Evolutionary conservation across 2,113 vertebrate species (phyloP), one percentile per base, ranked within the genome.

Genomic region (Ibidorhyncha struthersii): DNA sequence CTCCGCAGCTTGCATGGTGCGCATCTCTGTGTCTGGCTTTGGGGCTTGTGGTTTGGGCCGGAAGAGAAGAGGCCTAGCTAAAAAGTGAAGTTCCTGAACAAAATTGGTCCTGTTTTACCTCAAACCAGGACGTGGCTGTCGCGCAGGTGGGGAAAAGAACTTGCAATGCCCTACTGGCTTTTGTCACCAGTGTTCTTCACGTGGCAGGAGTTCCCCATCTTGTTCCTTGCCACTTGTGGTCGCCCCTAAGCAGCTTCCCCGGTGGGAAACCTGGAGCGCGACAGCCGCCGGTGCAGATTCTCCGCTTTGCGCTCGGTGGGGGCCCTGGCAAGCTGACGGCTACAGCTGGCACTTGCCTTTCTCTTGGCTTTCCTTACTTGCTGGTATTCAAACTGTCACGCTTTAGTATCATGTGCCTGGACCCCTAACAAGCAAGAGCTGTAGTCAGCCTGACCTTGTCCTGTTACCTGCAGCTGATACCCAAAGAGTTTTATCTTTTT

Each of bases 341-440:
- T 95, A 6, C 61, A 77, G 77, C 89, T 90, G 86, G 36, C 72
- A 61, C 66, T 89, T 90, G 82, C 41, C 63, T 77, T 88, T 83
- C 74, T 78, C 45, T 61, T 67, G 89, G 40, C 76, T 92, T 49
- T 77, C 40, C 41, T 53, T 53, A 21, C 49, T 70, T 86, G 45
- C 45, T 89, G n/a, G 17, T 49, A 20, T 52, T 76, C 56, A 85
- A 29, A 58, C 30, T 62, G 50, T 85, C 1, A 0, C 22, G 52
- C 43, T 73, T 58, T 70, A 43, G 30, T 63, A 16, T 61, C 1
- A 1, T 71, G 59, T 66, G 32, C 45, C 59, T 53, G 34, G 52
- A 58, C 73, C 76, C 10, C 47, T 36, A 43, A 41, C 41, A 69
- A 58, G 36, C 11, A 66, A 66, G 74, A 86, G 26, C 49, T 50